These are phyloP conservation scores for Neodiprion pinetum DNA, from an alignment of 1,140 invertebrate genomes.

Conservation along the genomic window DNA sequence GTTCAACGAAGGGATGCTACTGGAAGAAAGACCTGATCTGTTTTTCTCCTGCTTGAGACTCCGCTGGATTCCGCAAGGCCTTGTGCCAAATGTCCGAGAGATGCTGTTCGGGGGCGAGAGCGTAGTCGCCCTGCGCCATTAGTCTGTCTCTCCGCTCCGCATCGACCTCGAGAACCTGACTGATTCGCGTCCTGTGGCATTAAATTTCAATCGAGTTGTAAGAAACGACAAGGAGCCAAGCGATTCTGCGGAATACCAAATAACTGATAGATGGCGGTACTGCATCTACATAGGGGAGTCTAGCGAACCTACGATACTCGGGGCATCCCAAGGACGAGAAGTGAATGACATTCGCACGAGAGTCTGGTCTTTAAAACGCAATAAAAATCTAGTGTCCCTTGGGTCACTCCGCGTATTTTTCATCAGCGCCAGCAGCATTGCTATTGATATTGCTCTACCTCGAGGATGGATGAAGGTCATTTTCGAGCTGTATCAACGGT, in stretches of 20 bases:
- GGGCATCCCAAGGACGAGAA: not conserved
- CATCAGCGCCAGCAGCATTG: too few relatives aligned
- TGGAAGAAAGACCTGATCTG: constrained; percentile 38
- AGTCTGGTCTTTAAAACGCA: too few relatives aligned
- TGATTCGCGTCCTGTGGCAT: constrained; percentile 41
- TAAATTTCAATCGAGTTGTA: not conserved
- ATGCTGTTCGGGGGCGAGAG: constrained; percentile 52
- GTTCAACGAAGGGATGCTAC: not conserved
- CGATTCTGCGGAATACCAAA: not conserved
- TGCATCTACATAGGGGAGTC: not conserved
- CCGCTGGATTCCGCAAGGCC: constrained; percentile 52
- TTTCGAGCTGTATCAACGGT: constrained; percentile 63
- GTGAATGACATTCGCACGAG: too few relatives aligned
- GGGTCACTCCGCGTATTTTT: too few relatives aligned
- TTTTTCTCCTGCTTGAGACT: constrained; percentile 39
- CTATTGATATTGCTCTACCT: constrained; percentile 42
- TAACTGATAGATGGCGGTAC: not conserved
- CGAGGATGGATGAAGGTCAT: constrained; percentile 60
- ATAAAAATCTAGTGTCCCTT: too few relatives aligned
- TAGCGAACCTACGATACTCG: not conserved
- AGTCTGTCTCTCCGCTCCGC: constrained; percentile 51
- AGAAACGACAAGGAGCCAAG: constrained; percentile 4
- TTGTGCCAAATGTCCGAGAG: constrained; percentile 61
- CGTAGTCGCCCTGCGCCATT: constrained; percentile 47
- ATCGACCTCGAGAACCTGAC: constrained; percentile 52